These are phyloP conservation scores for Catocala sponsa DNA, from an alignment of 2,888 invertebrate genomes.

Conservation along the genomic window DNA sequence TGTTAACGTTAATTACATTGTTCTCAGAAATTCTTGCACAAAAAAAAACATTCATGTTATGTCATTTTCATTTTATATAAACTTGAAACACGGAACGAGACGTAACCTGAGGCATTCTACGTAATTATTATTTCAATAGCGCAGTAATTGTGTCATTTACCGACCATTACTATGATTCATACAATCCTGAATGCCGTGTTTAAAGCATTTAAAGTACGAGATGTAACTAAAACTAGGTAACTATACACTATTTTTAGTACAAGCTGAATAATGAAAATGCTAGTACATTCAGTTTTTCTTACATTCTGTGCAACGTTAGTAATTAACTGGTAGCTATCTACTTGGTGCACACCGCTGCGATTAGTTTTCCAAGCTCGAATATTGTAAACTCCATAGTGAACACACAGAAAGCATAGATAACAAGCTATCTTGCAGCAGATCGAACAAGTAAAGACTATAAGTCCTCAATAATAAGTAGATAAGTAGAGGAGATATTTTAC, in stretches of 20 bases:
- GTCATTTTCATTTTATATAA: no score
- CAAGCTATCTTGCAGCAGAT: neutral
- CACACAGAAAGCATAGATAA: constrained; percentile 15
- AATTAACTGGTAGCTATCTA: constrained; percentile 5
- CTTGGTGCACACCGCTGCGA: constrained; percentile 12
- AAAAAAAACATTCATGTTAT: no score
- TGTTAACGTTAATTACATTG: no score
- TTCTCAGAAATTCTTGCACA: no score
- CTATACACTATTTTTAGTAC: neutral
- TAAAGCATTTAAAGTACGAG: no score
- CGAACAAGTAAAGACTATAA: neutral
- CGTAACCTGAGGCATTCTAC: no score
- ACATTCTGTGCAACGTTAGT: neutral
- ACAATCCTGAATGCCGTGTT: no score
- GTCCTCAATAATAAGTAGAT: constrained; percentile 12
- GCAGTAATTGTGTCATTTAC: no score
- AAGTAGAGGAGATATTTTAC: constrained; percentile 18
- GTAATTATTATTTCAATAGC: no score
- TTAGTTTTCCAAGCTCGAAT: constrained; percentile 20
- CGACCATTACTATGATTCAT: no score
- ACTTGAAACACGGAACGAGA: no score
- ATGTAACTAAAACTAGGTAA: no score
- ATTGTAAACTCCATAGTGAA: constrained; percentile 18
- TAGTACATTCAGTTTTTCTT: neutral
- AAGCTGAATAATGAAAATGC: constrained; percentile 5